Evolutionary conservation across 2,113 vertebrate species (phyloP).

Genomic region (Salvator merianae): DNA sequence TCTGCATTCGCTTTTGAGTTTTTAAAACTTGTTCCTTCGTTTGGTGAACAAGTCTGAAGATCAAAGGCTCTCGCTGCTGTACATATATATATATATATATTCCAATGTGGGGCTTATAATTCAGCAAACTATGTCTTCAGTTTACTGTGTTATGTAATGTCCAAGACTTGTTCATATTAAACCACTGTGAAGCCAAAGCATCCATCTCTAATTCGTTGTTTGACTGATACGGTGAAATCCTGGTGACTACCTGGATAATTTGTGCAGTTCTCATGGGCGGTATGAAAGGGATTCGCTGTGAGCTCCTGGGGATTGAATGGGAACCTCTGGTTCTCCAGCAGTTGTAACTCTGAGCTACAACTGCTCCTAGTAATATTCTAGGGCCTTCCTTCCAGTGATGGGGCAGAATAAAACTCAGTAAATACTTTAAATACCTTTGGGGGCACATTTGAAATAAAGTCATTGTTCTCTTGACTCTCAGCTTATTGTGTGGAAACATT

Average conservation of each 20-base stretch:
- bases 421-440: accelerated
- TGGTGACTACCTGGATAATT: too few species aligned
- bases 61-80: conserved; percentile 60
- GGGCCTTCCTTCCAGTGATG: too few species aligned
- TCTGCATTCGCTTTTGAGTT: conserved; percentile 43
- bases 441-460: too few species aligned
- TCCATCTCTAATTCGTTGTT: conserved; percentile 28
- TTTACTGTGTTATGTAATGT: conserved; percentile 76
- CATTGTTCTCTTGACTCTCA: too few species aligned
- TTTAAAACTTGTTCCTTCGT: conserved; percentile 38
- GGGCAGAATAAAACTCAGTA: too few species aligned
- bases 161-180: conserved; percentile 84
- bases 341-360: background rate
- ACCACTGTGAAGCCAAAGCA: conserved; percentile 86
- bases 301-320: too few species aligned
- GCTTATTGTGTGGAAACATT: too few species aligned
- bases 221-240: too few species aligned
- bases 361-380: too few species aligned
- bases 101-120: conserved; percentile 68
- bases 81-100: conserved; percentile 46
- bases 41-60: conserved; percentile 55
- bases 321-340: background rate
- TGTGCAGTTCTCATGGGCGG: too few species aligned
- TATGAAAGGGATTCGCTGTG: too few species aligned
- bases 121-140: conserved; percentile 64